A percentile compares a stretch with the other conserved stretches of the same genome.
Conservation (phyloP, 2,113 vertebrate genomes). For the Shinisaurus crocodilurus region DNA sequence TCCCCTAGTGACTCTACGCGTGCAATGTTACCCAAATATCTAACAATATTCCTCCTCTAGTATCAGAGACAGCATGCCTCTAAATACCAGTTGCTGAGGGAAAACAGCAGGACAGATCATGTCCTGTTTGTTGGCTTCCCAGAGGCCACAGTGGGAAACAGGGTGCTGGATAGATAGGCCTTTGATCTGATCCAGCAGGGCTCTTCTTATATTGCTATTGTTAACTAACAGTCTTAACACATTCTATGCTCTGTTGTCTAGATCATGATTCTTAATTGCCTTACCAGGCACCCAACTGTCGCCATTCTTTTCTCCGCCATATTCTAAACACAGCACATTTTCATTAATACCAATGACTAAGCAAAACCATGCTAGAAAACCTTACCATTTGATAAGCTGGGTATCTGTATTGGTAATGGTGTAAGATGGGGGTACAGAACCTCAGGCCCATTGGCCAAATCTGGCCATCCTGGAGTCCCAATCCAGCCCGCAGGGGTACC, state of each 20-base stretch:
- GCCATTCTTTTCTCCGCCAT: background rate
- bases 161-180: background rate
- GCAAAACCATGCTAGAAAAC: background rate
- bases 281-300: background rate
- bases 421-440: too few species aligned
- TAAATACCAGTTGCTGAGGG: background rate
- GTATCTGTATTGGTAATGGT: too few species aligned
- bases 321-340: background rate
- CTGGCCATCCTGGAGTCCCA: too few species aligned
- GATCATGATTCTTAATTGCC: background rate
- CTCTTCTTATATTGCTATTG: too few species aligned
- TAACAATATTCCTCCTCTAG: background rate
- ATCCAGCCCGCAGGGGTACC: too few species aligned
- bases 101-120: too few species aligned
- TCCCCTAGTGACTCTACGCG: too few species aligned
- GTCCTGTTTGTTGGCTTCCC: too few species aligned
- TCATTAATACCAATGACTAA: background rate
- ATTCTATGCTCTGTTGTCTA: background rate
- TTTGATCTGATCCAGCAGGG: background rate
- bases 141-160: background rate
- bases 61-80: background rate
- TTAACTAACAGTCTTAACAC: background rate
- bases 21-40: too few species aligned
- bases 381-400: background rate
- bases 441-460: too few species aligned